These are phyloP conservation scores for Mellilla xanthometata DNA, from an alignment of 2,888 invertebrate genomes.

Conservation along the genomic window DNA sequence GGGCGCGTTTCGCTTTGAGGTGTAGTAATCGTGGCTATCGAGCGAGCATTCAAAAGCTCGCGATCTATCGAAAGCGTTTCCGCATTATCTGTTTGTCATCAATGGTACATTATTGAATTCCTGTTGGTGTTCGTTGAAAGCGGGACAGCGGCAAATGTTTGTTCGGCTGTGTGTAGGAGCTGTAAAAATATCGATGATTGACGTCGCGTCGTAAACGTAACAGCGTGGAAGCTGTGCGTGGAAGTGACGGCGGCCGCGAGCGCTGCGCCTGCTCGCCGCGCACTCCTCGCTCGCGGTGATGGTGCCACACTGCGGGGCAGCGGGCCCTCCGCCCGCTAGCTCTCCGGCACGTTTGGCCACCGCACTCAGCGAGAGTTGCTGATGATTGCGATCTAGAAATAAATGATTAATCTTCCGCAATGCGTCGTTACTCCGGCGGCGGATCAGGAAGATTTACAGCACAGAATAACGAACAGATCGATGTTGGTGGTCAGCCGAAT, in stretches of 20 bases:
- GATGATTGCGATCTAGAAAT: slow-evolving; percentile 27
- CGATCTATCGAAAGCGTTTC: slow-evolving; percentile 19
- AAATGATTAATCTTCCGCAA: slow-evolving; percentile 33
- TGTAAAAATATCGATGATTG: slow-evolving; percentile 59
- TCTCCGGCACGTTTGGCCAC: not conserved
- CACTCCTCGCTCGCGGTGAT: too few species aligned
- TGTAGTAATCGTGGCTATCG: slow-evolving; percentile 13
- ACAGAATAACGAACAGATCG: slow-evolving; percentile 29
- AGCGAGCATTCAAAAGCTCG: slow-evolving; percentile 18
- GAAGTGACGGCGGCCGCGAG: slow-evolving; percentile 37
- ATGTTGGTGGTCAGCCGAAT: slow-evolving; percentile 31
- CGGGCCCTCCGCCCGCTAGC: too few species aligned
- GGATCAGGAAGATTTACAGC: slow-evolving; percentile 21
- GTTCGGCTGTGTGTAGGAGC: slow-evolving; percentile 31
- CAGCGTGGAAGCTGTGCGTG: slow-evolving; percentile 37
- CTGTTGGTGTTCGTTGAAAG: slow-evolving; percentile 11
- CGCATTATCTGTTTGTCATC: slow-evolving; percentile 20
- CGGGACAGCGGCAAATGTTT: slow-evolving; percentile 8
- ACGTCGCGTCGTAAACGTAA: slow-evolving; percentile 43
- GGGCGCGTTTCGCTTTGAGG: not conserved
- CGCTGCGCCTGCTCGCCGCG: slow-evolving; percentile 39
- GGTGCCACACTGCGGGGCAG: too few species aligned
- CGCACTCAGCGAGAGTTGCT: not conserved
- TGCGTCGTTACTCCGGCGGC: slow-evolving; percentile 24
- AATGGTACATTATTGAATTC: slow-evolving; percentile 26